Percentiles rank a stretch among this genome's conserved stretches.
phyloP scores from a whole-genome alignment of 1,140 invertebrate species.

The Apolygus lucorum region DNA sequence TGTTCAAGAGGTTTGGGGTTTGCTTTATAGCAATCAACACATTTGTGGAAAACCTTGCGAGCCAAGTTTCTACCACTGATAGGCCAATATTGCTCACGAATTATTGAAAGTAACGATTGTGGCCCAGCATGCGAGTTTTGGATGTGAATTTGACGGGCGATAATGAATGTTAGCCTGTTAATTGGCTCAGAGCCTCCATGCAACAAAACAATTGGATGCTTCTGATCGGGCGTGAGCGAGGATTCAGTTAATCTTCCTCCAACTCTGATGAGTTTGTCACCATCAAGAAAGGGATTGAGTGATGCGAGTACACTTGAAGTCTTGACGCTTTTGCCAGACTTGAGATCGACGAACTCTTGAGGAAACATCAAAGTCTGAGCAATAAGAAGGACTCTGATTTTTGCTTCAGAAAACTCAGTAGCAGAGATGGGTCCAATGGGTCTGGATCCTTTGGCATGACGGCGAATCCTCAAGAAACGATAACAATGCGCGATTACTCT shows the following conservation, averaged over 20 bases:
- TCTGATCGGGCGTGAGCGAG: conserved; percentile 30
- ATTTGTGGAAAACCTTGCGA: conserved; percentile 19
- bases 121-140: conserved; percentile 36
- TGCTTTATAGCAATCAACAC: conserved; percentile 24
- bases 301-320: not conserved
- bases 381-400: not conserved
- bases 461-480: not conserved
- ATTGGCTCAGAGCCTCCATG: conserved; percentile 35
- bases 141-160: conserved; percentile 35
- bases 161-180: conserved; percentile 31
- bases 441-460: not conserved
- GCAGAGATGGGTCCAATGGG: not conserved
- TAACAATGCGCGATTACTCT: not conserved
- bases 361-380: not conserved
- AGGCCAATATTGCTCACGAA: conserved; percentile 24
- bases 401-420: not conserved
- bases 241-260: conserved; percentile 22
- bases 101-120: conserved; percentile 19
- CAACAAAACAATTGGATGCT: conserved; percentile 40
- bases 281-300: conserved; percentile 19
- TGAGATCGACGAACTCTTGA: not conserved
- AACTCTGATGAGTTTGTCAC: conserved; percentile 23
- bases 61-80: conserved; percentile 15
- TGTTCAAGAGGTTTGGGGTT: conserved; percentile 14
- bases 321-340: not conserved